phyloP scores from a whole-genome alignment of 1,140 invertebrate species.

The Coptotermes formosanus region DNA sequence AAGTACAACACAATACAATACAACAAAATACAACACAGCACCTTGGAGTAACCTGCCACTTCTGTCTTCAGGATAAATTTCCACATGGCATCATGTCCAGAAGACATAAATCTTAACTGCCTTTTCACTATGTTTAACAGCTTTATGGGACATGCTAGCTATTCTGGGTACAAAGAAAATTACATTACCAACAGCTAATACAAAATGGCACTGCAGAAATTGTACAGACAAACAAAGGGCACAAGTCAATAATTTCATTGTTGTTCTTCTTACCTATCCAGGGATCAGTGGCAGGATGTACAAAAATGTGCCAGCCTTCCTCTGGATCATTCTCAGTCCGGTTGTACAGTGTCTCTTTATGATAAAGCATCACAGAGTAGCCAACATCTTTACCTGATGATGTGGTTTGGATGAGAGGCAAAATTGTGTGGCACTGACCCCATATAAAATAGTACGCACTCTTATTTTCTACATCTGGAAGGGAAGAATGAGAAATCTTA shows the following conservation, averaged over 20 bases:
- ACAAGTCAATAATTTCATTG: not conserved
- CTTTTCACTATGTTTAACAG: too few relatives aligned
- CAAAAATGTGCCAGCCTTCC: slow-evolving; percentile 48
- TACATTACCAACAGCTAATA: too few relatives aligned
- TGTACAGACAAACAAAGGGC: too few relatives aligned
- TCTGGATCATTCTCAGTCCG: slow-evolving; percentile 43
- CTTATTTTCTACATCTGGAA: slow-evolving; percentile 39
- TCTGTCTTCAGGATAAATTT: too few relatives aligned
- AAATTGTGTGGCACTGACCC: slow-evolving; percentile 55
- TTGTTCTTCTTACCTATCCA: slow-evolving; percentile 46
- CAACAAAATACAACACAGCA: too few relatives aligned
- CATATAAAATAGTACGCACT: slow-evolving; percentile 50
- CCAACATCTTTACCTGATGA: slow-evolving; percentile 43
- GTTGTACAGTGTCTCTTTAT: slow-evolving; percentile 42
- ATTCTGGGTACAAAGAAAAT: too few relatives aligned
- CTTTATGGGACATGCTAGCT: too few relatives aligned
- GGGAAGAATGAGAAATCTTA: not conserved
- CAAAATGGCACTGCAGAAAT: too few relatives aligned
- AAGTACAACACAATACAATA: too few relatives aligned
- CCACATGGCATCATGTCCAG: too few relatives aligned
- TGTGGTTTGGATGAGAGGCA: slow-evolving; percentile 45
- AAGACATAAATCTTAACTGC: too few relatives aligned
- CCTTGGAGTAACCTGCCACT: too few relatives aligned
- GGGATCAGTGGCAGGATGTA: slow-evolving; percentile 49
- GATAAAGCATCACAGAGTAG: slow-evolving; percentile 48